Evolutionary conservation across 2,113 vertebrate genomes (phyloP), one percentile per base, ranked within the genome.

Genomic region (Phasianus colchicus): DNA sequence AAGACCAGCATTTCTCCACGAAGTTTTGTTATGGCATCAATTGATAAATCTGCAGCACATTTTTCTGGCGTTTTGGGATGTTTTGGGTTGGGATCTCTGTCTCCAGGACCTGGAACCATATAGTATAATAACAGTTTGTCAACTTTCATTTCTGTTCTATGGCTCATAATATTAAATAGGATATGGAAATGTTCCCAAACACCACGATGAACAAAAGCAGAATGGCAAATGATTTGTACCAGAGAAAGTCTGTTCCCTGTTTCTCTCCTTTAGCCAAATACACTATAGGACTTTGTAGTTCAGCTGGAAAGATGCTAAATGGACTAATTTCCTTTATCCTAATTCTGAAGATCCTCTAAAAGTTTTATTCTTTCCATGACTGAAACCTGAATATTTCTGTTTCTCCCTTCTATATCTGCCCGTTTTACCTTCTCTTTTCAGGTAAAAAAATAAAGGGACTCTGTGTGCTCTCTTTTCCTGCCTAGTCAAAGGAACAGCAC

Each of bases 1-100:
- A 99, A 99, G 96, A 99, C 96, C 60, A 99, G 55, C 72, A 95
- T 98, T 95, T 99, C 99, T 96, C 99, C 99, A 78, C 99, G 97
- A 84, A 99, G 97, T 54, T 96, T 98, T 75, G 98, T 97, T 38
- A 99, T 97, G 43, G 99, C 99, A 77, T 99, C 99, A 61, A 99
- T 93, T 9, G 98, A 97, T 90, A 99, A 95, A 11, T 97, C 92
- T 10, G 90, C 95, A 60, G 99, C 98, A 95, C 99, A 99, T 86
- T 97, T 98, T 52, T 99, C 97, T 13, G 99, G 99, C 13, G 99
- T 99, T 95, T 97, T 97, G 15, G 98, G 96, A 38, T 97, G 96
- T 87, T 98, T 97, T 13, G 94, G 97, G 61, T 97, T 86, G n/a
- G 98, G 98, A 54, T 98, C 98, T 66, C 86, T 86, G 22, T 86